phyloP scores from a whole-genome alignment of 1,140 invertebrate genomes.

The Pseudomyrmex pallidus region DNA sequence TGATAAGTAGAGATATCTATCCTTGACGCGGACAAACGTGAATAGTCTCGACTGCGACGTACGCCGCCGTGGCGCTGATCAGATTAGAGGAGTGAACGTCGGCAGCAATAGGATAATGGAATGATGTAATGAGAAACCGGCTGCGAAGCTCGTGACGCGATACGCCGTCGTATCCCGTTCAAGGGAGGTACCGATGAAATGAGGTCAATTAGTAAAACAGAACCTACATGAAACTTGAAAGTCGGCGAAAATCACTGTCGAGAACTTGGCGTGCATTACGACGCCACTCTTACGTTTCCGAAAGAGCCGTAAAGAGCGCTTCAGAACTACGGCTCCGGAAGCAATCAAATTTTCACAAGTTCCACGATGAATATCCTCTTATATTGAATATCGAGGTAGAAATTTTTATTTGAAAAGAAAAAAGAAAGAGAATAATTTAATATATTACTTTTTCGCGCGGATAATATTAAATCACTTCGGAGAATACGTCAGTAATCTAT shows the following conservation, averaged over 20 bases:
- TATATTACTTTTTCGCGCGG: neutral
- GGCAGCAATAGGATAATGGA: constrained; percentile 62
- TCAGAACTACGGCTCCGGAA: neutral
- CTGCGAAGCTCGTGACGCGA: constrained; percentile 53
- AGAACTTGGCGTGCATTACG: constrained; percentile 17
- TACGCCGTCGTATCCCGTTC: neutral
- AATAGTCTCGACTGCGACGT: constrained; percentile 47
- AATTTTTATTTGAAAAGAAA: neutral
- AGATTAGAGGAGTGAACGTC: constrained; percentile 51
- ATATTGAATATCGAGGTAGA: neutral
- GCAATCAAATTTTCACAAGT: neutral
- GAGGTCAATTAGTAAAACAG: constrained; percentile 66
- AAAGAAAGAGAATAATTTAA: neutral
- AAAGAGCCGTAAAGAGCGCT: constrained; percentile 4
- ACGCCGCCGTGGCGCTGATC: constrained; percentile 20
- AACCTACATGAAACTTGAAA: constrained; percentile 48
- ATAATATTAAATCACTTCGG: neutral
- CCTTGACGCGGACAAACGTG: constrained; percentile 43
- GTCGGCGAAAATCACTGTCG: constrained; percentile 42
- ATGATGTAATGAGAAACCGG: constrained; percentile 60
- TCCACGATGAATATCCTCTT: neutral
- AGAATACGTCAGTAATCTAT: too few species aligned
- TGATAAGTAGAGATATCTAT: constrained; percentile 53
- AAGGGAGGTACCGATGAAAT: constrained; percentile 47
- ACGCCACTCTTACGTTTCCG: constrained; percentile 20